Conservation (phyloP, 2,888 invertebrate species). For the Scrobipalpa atriplicella region DNA sequence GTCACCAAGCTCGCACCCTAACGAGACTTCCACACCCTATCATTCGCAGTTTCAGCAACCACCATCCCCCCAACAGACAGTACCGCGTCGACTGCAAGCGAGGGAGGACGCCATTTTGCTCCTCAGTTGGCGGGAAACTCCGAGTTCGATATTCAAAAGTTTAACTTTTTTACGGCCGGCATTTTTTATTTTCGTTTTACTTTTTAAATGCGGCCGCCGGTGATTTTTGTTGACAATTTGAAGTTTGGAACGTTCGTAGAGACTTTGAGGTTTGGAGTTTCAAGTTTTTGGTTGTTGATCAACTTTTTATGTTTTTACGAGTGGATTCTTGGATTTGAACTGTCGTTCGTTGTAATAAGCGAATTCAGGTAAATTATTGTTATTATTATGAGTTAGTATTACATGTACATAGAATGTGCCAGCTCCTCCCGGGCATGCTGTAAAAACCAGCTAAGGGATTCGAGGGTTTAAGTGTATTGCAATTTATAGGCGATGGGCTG, state of each 20-base stretch:
- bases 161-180: slow-evolving; percentile 1
- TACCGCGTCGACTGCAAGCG: slow-evolving; percentile 49
- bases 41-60: slow-evolving; percentile 52
- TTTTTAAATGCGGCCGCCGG: slow-evolving; percentile 3
- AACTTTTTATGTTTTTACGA: not conserved
- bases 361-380: not conserved
- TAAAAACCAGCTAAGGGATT: too few species aligned
- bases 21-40: slow-evolving; percentile 58
- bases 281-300: not conserved
- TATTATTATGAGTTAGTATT: too few species aligned
- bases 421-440: too few species aligned
- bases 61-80: slow-evolving; percentile 46
- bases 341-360: not conserved
- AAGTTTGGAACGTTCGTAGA: not conserved
- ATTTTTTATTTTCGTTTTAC: slow-evolving; percentile 23
- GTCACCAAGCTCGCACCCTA: slow-evolving; percentile 42
- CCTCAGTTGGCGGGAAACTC: slow-evolving; percentile 56
- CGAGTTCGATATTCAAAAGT: slow-evolving; percentile 41
- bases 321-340: not conserved
- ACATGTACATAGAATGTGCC: too few species aligned
- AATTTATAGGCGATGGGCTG: too few species aligned
- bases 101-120: slow-evolving; percentile 48
- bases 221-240: not conserved
- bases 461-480: too few species aligned
- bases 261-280: not conserved